These are phyloP conservation scores for Palythoa heliodiscus DNA, from an alignment of 92 coral and sea anemone genomes.

Conservation along the genomic window DNA sequence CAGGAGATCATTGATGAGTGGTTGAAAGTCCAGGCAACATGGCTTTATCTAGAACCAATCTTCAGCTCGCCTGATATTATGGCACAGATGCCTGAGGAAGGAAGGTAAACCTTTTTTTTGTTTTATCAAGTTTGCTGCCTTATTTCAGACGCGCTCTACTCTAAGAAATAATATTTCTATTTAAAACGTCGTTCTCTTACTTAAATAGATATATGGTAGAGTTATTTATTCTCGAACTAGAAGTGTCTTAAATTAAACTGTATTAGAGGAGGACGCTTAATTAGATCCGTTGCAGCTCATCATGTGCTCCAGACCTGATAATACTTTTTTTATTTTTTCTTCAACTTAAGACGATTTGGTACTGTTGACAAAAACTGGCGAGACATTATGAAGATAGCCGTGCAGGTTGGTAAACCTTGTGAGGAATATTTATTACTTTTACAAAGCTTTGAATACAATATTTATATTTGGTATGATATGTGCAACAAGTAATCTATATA, in stretches of 20 bases:
- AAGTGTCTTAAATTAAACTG: no score
- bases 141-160: not conserved
- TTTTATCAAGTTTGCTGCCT: not conserved
- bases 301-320: not conserved
- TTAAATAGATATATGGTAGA: not conserved
- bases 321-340: not conserved
- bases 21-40: slow-evolving; percentile 98
- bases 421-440: not conserved
- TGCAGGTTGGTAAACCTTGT: slow-evolving; percentile 67
- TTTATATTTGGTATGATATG: not conserved
- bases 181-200: not conserved
- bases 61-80: slow-evolving; percentile 99
- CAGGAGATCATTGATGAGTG: slow-evolving; percentile 98
- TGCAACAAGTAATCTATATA: no score
- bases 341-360: slow-evolving; percentile 85
- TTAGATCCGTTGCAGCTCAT: not conserved
- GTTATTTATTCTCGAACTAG: not conserved
- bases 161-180: not conserved
- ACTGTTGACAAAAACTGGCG: slow-evolving; percentile 99
- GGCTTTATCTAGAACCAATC: slow-evolving; percentile 98
- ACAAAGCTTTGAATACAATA: not conserved
- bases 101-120: slow-evolving; percentile 64
- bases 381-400: slow-evolving; percentile 97
- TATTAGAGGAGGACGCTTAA: not conserved
- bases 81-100: slow-evolving; percentile 99